Base-by-base conservation (phyloP, 2,797 vertebrate genomes). In the Siniperca scherzeri region DNA sequence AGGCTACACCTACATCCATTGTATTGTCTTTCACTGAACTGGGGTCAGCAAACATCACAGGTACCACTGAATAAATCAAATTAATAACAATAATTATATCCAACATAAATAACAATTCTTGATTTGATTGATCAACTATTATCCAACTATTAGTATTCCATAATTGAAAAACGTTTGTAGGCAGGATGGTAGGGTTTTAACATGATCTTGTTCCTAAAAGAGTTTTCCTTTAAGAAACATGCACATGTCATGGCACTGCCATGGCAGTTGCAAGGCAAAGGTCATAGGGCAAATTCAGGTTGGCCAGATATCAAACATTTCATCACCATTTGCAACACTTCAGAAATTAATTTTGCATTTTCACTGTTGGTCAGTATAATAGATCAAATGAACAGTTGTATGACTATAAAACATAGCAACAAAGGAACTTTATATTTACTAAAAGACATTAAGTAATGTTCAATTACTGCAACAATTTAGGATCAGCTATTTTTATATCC, bases 11-110 rank as follows among this genome's bases (percentile, higher is more conserved):
- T 55, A 97, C 96, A 7, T 97, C 97, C 78, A 92, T 98, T 1
- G 97, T 98, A 0, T 89, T 99, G 87, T 97, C 97, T 55, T 98
- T 99, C 88, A 93, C 91, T 8, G 97, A 98, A 78, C 95, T 98
- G 89, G 97, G 97, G 36, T 92, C 95, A 5, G 96, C 95, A 85
- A 98, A 98, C 92, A 97, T 98, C 94, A 97, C 97, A 95, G 97
- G 98, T 98, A 91, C 16, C 5, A 11, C 11, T n/a, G 10, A 77
- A 21, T 33, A 25, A 55, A 46, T 3, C 13, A 62, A 30, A 57
- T 27, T 0, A 62, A 30, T 22, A 64, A 48, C 2, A 44, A 42
- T 30, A 19, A 25, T 13, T 6, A n/a, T 55, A 36, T 52, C 1
- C 3, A 44, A 16, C 2, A 50, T 8, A 4, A 53, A 50, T 14